A percentile compares a stretch with the other conserved stretches of the same genome.
Conservation (phyloP, 2,113 vertebrate genomes). For the Pituophis catenifer region DNA sequence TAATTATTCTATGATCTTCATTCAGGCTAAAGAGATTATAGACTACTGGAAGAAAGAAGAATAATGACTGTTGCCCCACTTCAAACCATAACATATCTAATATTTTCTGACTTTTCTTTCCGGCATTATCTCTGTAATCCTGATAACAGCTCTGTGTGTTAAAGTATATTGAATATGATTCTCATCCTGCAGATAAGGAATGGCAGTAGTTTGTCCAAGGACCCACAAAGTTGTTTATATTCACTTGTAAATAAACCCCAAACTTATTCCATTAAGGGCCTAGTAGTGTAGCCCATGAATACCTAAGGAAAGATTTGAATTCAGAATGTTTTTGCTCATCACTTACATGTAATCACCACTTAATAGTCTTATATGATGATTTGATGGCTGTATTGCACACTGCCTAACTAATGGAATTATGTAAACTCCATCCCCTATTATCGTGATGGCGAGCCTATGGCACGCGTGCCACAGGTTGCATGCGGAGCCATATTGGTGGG, state of each 20-base stretch:
- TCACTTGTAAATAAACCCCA: background rate
- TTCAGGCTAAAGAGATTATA: background rate
- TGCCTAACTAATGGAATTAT: background rate
- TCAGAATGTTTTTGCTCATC: background rate
- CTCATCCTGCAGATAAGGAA: background rate
- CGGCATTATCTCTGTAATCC: background rate
- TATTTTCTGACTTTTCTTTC: background rate
- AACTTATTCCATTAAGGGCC: background rate
- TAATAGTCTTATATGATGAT: background rate
- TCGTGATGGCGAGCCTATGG: too few species aligned
- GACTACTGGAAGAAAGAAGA: background rate
- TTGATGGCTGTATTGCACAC: background rate
- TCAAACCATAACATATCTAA: background rate
- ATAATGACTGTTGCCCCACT: background rate
- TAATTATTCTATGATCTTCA: background rate
- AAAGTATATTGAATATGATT: background rate
- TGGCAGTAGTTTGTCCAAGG: background rate
- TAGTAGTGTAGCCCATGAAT: background rate
- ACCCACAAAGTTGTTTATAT: background rate
- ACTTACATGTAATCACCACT: background rate
- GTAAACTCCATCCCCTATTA: background rate
- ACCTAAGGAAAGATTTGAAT: background rate
- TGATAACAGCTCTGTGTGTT: background rate
- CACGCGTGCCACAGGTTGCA: too few species aligned
- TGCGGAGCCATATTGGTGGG: too few species aligned